A percentile compares a stretch with the other conserved stretches of the same genome.
Conservation (phyloP, 2,888 invertebrate species). For the Caenorhabditis japonica region DNA sequence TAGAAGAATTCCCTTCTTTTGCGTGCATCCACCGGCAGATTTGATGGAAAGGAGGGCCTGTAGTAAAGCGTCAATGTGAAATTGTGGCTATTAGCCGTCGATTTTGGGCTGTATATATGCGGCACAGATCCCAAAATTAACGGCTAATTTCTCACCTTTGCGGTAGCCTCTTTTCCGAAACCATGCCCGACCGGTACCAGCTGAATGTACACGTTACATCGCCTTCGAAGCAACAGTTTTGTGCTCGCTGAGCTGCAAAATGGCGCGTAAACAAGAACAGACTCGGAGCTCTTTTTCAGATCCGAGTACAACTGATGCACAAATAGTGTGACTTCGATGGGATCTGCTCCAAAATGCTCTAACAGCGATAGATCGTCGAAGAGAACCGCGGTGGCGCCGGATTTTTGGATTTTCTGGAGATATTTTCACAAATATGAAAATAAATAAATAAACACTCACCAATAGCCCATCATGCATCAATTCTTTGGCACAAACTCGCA, state of each 20-base stretch:
- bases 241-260: conserved; percentile 15
- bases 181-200: conserved; percentile 42
- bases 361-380: conserved; percentile 45
- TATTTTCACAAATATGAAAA: background rate
- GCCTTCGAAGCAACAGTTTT: background rate
- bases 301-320: conserved; percentile 22
- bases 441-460: background rate
- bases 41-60: conserved; percentile 14
- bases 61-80: background rate
- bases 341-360: conserved; percentile 26
- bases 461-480: conserved; percentile 14
- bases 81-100: no score
- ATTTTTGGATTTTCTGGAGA: conserved; percentile 11
- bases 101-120: background rate
- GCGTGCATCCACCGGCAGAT: background rate
- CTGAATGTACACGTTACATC: conserved; percentile 21
- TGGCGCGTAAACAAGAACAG: conserved; percentile 11
- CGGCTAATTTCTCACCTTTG: conserved; percentile 16
- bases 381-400: conserved; percentile 5
- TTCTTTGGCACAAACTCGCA: conserved; percentile 4
- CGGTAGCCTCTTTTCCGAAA: conserved; percentile 45
- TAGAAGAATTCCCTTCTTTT: conserved; percentile 32
- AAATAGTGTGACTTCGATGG: conserved; percentile 9
- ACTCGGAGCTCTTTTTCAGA: background rate
- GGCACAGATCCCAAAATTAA: background rate